Evolutionary conservation across 2,113 vertebrate genomes (phyloP), one percentile per base, ranked within the genome.

Genomic region (Macrotis lagotis): DNA sequence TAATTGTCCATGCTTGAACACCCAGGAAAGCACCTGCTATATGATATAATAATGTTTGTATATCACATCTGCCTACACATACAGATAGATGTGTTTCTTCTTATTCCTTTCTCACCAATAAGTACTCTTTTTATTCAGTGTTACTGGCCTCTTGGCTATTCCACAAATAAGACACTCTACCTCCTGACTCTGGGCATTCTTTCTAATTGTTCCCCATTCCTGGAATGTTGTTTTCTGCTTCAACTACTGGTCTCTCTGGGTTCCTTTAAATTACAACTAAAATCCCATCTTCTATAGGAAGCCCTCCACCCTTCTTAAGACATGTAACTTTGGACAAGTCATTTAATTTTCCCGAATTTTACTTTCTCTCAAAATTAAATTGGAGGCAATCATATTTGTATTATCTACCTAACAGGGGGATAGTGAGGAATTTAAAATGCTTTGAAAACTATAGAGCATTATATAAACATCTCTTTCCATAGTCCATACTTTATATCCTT

Each of bases 1-100:
- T 96, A 96, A 90, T 96, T 95, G 95, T 96, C 89, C 4, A 26
- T 92, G 96, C 96, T 96, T 95, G 96, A 92, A 48, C 49, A 96
- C 95, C 93, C 74, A 93, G 95, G 92, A 90, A 95, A 95, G 59
- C 92, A 92, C 94, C 95, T 95, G 95, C 50, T 48, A 0, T 97
- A 94, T 51, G 47, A 92, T 50, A 94, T 91, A 83, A 83, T 96
- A 93, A 90, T 49, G 93, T 94, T 37, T 91, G 94, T 3, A 0
- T 92, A 91, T 28, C 51, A 49, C 31, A 48, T 31, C 28, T 55
- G 47, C n/a, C 25, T 50, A 48, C 28, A 16, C 28, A 31, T 6
- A 66, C 49, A 24, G 0, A 0, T 48, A 28, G 59, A 52, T 49
- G 91, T 59, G 55, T 10, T 49, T 53, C 31, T 31, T 92, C 50